Conservation (phyloP, 2,113 vertebrate genomes). For the Pseudorasbora parva region DNA sequence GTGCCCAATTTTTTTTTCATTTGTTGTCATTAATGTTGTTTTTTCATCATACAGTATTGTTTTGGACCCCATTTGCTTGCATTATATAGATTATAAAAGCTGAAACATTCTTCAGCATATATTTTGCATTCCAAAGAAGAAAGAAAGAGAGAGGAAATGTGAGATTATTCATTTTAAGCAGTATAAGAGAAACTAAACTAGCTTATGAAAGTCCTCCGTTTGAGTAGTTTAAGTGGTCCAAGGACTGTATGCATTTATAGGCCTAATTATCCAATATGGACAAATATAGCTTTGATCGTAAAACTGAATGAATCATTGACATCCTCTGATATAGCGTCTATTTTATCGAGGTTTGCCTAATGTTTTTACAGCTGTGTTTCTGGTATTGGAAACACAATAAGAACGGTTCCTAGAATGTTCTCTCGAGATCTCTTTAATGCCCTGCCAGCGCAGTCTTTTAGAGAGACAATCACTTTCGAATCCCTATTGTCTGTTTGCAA, state of each 20-base stretch:
- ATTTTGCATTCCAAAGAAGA: background rate
- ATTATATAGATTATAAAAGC: background rate
- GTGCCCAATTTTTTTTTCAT: background rate
- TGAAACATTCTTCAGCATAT: background rate
- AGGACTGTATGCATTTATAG: conserved; percentile 10
- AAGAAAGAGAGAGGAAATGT: background rate
- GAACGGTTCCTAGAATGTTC: conserved; percentile 15
- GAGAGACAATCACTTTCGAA: conserved; percentile 45
- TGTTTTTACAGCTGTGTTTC: conserved; percentile 35
- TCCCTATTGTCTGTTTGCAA: conserved; percentile 45
- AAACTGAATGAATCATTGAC: conserved; percentile 35
- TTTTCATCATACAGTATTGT: background rate
- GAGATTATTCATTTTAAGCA: background rate
- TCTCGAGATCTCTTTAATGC: conserved; percentile 48
- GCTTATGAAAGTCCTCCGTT: background rate
- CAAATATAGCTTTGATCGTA: conserved; percentile 25
- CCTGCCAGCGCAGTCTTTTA: conserved; percentile 31
- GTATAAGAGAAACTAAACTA: conserved; percentile 2
- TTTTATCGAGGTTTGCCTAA: conserved; percentile 35
- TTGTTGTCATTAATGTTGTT: too few relatives aligned
- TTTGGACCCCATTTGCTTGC: background rate
- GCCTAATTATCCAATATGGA: background rate
- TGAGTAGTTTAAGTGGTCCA: background rate
- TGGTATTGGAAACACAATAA: conserved; percentile 30
- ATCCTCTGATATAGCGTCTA: conserved; percentile 14